These are phyloP conservation scores for Hormaphis cornu DNA, from an alignment of 1,140 invertebrate species.

Conservation along the genomic window DNA sequence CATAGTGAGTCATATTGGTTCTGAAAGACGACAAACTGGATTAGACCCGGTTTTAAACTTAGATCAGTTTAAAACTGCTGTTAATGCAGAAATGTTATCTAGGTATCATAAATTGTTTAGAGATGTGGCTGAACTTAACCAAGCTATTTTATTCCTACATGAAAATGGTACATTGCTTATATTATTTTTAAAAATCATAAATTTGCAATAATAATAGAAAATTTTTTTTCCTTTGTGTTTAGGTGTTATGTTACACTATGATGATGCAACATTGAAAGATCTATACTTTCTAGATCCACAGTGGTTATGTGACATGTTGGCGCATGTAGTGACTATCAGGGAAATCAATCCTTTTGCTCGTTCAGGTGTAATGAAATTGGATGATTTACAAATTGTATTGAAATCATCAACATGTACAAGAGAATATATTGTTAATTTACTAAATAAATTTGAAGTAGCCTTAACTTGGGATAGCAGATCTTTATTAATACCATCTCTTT, in stretches of 20 bases:
- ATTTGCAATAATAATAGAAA: neutral
- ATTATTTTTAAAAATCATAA: neutral
- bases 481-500: slow-evolving; percentile 80
- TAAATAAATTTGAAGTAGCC: slow-evolving; percentile 97
- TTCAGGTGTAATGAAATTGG: slow-evolving; percentile 84
- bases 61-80: slow-evolving; percentile 68
- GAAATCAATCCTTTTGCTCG: slow-evolving; percentile 93
- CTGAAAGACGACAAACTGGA: slow-evolving; percentile 54
- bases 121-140: slow-evolving; percentile 82
- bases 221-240: slow-evolving; percentile 36
- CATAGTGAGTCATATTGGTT: slow-evolving; percentile 69
- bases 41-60: slow-evolving; percentile 81
- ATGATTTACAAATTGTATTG: slow-evolving; percentile 88
- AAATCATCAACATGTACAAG: slow-evolving; percentile 56
- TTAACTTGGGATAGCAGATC: slow-evolving; percentile 91
- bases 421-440: slow-evolving; percentile 71
- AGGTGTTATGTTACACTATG: slow-evolving; percentile 93
- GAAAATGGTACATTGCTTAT: slow-evolving; percentile 68
- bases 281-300: slow-evolving; percentile 93
- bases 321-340: slow-evolving; percentile 87
- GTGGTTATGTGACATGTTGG: slow-evolving; percentile 96
- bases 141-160: slow-evolving; percentile 92
- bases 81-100: slow-evolving; percentile 59
- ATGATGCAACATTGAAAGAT: slow-evolving; percentile 90
- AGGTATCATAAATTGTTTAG: slow-evolving; percentile 50